These are phyloP conservation scores for Serrognathus titanus DNA, from an alignment of 2,888 invertebrate species.

Conservation along the genomic window DNA sequence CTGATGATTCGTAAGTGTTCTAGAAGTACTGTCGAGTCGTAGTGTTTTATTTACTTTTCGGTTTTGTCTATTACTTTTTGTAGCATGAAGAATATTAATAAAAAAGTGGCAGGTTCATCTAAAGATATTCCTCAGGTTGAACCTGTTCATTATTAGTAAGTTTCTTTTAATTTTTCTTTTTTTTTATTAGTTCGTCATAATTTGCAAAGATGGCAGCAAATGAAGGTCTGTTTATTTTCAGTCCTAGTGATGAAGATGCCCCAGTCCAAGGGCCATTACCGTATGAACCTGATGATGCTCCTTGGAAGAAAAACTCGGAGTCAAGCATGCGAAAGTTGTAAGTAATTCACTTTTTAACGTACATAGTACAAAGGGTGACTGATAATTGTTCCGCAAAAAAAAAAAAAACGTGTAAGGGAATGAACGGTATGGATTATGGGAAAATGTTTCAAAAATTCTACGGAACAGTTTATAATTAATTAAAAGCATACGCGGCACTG, in stretches of 20 bases:
- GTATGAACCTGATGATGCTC: slow-evolving; percentile 95
- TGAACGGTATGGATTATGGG: too few species aligned
- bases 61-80: slow-evolving; percentile 30
- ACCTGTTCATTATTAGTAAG: slow-evolving; percentile 7
- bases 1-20: slow-evolving; percentile 49
- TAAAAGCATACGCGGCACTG: too few species aligned
- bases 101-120: not conserved
- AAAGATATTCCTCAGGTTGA: not conserved
- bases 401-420: too few species aligned
- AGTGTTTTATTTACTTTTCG: slow-evolving; percentile 16
- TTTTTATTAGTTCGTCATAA: not conserved
- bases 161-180: slow-evolving; percentile 2
- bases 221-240: slow-evolving; percentile 23
- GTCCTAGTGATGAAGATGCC: slow-evolving; percentile 69
- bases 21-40: not conserved
- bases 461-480: too few species aligned
- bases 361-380: too few species aligned
- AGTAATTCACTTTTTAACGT: slow-evolving; percentile 50
- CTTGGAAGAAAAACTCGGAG: slow-evolving; percentile 81
- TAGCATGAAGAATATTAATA: slow-evolving; percentile 25
- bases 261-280: slow-evolving; percentile 97
- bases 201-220: not conserved
- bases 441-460: too few species aligned
- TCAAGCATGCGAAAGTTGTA: slow-evolving; percentile 90
- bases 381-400: too few species aligned